Conservation (phyloP, 1,140 invertebrate genomes). For the Meloidogyne chitwoodi region DNA sequence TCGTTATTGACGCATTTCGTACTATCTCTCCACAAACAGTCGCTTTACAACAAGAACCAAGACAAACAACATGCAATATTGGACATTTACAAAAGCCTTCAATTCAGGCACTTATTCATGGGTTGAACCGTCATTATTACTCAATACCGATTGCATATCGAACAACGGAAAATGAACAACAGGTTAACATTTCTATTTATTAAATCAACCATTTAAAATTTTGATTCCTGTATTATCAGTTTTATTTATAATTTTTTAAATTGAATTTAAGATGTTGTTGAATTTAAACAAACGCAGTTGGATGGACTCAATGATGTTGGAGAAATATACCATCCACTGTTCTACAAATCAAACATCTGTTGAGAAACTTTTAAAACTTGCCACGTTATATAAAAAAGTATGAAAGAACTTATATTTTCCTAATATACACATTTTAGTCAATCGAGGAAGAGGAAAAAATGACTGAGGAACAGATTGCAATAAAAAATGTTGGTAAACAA, state of each 20-base stretch:
- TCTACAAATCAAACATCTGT: slow-evolving; percentile 79
- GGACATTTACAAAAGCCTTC: slow-evolving; percentile 97
- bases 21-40: slow-evolving; percentile 99
- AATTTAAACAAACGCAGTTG: slow-evolving; percentile 99
- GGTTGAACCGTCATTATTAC: slow-evolving; percentile 97
- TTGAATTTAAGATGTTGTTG: slow-evolving; percentile 76
- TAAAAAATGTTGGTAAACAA: slow-evolving; percentile 99
- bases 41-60: slow-evolving; percentile 93
- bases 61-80: slow-evolving; percentile 97
- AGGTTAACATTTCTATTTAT: slow-evolving; percentile 57
- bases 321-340: slow-evolving; percentile 91
- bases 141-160: slow-evolving; percentile 99
- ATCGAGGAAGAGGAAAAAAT: slow-evolving; percentile 99
- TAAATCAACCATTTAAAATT: background rate
- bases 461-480: slow-evolving; percentile 97
- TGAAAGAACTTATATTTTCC: background rate
- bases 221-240: slow-evolving; percentile 10
- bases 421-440: slow-evolving; percentile 62
- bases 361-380: slow-evolving; percentile 89
- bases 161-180: slow-evolving; percentile 97
- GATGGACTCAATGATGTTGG: slow-evolving; percentile 92
- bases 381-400: slow-evolving; percentile 96
- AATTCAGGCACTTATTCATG: slow-evolving; percentile 97
- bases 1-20: slow-evolving; percentile 66
- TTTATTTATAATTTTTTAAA: too few species aligned